phyloP scores from a whole-genome alignment of 2,888 invertebrate species.

The Drosophila vallismaia region DNA sequence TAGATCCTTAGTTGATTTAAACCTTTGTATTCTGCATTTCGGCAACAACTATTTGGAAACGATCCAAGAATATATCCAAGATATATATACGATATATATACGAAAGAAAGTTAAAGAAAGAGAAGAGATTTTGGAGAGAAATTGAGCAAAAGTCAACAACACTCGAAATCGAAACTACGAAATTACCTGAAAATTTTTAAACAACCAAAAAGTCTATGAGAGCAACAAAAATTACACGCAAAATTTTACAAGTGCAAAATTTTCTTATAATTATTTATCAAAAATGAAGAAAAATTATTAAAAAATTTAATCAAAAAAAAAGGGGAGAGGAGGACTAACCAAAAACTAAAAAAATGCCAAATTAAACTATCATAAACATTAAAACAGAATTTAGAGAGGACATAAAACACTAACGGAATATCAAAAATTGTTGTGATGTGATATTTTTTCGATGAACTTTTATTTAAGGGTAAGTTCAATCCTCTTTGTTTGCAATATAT shows the following conservation, averaged over 20 bases:
- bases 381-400: slow-evolving; percentile 52
- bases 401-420: slow-evolving; percentile 57
- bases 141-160: slow-evolving; percentile 52
- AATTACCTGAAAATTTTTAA: slow-evolving; percentile 82
- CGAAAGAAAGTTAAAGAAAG: slow-evolving; percentile 9
- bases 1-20: slow-evolving; percentile 68
- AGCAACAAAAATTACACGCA: slow-evolving; percentile 48
- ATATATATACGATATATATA: not conserved
- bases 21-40: slow-evolving; percentile 64
- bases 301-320: slow-evolving; percentile 30
- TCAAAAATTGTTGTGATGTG: slow-evolving; percentile 75
- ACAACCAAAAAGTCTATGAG: slow-evolving; percentile 58
- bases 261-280: slow-evolving; percentile 73
- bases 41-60: slow-evolving; percentile 61
- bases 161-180: slow-evolving; percentile 77
- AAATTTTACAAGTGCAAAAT: slow-evolving; percentile 74
- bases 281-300: slow-evolving; percentile 36
- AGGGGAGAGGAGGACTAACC: slow-evolving; percentile 23
- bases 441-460: slow-evolving; percentile 79
- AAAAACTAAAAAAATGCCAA: slow-evolving; percentile 22
- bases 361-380: slow-evolving; percentile 42
- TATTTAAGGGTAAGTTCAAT: slow-evolving; percentile 70
- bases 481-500: not conserved
- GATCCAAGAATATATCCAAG: slow-evolving; percentile 18
- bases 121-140: not conserved